phyloP scores from a whole-genome alignment of 2,888 invertebrate genomes.

The Hemaris fuciformis region DNA sequence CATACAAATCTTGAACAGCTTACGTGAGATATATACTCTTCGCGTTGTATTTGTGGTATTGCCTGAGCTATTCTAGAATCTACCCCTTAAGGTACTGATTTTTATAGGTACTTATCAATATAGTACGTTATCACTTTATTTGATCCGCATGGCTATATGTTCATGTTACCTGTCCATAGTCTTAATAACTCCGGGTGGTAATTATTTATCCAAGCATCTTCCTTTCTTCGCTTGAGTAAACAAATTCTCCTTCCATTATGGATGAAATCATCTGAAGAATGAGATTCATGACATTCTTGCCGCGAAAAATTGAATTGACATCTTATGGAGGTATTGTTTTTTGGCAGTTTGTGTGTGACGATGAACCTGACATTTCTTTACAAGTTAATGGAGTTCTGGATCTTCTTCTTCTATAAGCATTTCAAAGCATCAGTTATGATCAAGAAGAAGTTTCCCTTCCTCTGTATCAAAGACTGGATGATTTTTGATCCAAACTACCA shows the following conservation, averaged over 20 bases:
- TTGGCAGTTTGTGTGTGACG: slow-evolving; percentile 21
- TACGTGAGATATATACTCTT: slow-evolving; percentile 27
- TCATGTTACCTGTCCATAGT: neutral
- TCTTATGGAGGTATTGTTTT: slow-evolving; percentile 13
- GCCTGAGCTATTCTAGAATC: slow-evolving; percentile 21
- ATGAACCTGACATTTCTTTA: slow-evolving; percentile 22
- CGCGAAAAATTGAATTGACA: slow-evolving; percentile 25
- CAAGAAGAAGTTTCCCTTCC: slow-evolving; percentile 19
- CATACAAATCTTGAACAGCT: slow-evolving; percentile 38
- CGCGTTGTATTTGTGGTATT: slow-evolving; percentile 20
- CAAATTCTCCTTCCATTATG: neutral
- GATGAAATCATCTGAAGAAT: neutral
- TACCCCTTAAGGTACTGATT: slow-evolving; percentile 27
- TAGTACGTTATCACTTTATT: slow-evolving; percentile 28
- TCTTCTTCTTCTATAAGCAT: slow-evolving; percentile 14
- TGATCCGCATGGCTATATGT: slow-evolving; percentile 34
- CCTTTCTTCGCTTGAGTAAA: neutral
- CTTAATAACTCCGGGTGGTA: neutral
- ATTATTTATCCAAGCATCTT: neutral
- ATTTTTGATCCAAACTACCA: slow-evolving; percentile 23
- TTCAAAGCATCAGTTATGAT: slow-evolving; percentile 18
- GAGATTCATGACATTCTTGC: slow-evolving; percentile 15
- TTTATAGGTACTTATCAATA: slow-evolving; percentile 25
- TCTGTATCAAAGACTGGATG: slow-evolving; percentile 16
- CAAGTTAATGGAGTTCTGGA: slow-evolving; percentile 18